phyloP scores from a whole-genome alignment of 1,140 invertebrate genomes.

The Pseudoatta argentina region DNA sequence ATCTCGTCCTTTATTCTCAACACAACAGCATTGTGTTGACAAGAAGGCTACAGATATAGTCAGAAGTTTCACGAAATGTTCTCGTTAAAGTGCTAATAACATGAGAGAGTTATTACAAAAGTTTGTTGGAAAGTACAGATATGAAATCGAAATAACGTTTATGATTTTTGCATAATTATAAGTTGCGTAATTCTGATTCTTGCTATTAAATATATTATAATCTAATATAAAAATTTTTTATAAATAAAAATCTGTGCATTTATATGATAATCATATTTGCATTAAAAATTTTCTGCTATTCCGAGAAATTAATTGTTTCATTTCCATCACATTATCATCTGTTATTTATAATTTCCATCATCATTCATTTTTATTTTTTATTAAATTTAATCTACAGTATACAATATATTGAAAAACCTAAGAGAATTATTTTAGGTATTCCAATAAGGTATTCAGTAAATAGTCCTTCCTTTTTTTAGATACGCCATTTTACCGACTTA shows the following conservation, averaged over 20 bases:
- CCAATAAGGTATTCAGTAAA: not conserved
- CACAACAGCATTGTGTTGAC: not conserved
- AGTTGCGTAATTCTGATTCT: not conserved
- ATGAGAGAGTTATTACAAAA: not conserved
- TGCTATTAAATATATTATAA: not conserved
- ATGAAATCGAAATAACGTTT: not conserved
- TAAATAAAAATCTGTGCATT: not conserved
- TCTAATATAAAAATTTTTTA: not conserved
- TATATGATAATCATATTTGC: constrained; percentile 1
- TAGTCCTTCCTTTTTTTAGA: not conserved
- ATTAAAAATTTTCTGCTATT: not conserved
- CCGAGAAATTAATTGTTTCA: constrained; percentile 9
- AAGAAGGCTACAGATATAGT: not conserved
- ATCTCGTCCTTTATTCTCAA: not conserved
- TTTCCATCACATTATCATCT: not conserved
- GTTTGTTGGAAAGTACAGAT: not conserved
- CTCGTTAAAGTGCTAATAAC: constrained; percentile 19
- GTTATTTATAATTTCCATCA: not conserved
- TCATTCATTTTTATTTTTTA: not conserved
- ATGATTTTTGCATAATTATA: not conserved
- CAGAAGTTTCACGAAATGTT: not conserved
- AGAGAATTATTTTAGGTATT: not conserved
- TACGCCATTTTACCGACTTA: not conserved
- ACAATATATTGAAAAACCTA: not conserved
- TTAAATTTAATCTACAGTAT: not conserved